A percentile compares a stretch with the other conserved stretches of the same genome.
These are phyloP conservation scores for Chloroceryle amazona DNA, from an alignment of 2,797 vertebrate species.

Conservation along the genomic window DNA sequence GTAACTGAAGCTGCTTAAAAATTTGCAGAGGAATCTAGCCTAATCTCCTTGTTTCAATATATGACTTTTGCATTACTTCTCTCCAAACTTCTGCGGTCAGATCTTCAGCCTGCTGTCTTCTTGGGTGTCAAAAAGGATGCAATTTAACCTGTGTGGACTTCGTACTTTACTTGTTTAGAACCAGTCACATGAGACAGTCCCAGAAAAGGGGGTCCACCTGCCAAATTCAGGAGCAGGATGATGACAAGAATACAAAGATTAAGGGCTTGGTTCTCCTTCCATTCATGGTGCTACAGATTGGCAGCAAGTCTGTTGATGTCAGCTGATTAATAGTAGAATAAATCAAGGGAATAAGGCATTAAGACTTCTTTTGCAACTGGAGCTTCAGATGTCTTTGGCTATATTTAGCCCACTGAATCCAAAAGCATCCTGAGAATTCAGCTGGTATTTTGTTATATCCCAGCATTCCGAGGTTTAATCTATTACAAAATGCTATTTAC, in stretches of 20 bases:
- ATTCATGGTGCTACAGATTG: background rate
- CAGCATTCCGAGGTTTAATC: background rate
- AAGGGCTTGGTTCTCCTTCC: background rate
- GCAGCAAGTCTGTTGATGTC: background rate
- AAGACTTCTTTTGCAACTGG: background rate
- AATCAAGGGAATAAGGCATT: background rate
- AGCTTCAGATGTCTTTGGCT: background rate
- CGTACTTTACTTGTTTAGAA: background rate
- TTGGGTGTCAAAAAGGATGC: background rate
- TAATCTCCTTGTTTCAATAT: background rate
- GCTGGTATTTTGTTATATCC: background rate
- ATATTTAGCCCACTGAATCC: background rate
- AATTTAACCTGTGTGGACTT: background rate
- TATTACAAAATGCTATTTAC: background rate
- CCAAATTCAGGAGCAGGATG: background rate
- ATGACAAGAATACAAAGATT: background rate
- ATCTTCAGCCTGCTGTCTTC: background rate
- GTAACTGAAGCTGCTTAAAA: slow-evolving; percentile 5
- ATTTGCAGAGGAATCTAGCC: slow-evolving; percentile 19
- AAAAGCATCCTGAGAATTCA: background rate
- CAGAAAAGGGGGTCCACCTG: background rate
- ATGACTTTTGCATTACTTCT: background rate
- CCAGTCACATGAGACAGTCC: background rate
- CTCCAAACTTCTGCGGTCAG: background rate
- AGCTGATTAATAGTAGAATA: background rate